phyloP scores from a whole-genome alignment of 2,797 vertebrate genomes.

The Melopsittacus undulatus region DNA sequence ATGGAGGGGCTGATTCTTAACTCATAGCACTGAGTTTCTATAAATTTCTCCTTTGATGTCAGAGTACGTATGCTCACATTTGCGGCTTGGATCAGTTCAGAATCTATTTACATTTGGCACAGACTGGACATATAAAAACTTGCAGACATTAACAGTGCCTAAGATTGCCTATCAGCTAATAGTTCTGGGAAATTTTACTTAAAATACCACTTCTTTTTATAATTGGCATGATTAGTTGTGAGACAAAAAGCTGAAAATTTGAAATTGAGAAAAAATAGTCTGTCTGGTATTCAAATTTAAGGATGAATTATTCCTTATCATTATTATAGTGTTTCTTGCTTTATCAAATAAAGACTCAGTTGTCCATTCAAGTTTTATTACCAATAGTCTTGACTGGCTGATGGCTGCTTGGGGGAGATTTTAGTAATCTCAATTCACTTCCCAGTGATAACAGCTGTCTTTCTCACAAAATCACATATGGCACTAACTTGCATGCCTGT shows the following conservation, averaged over 20 bases:
- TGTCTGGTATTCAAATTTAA: neutral
- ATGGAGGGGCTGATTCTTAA: neutral
- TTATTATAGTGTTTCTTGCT: neutral
- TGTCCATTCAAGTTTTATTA: neutral
- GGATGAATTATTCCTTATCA: neutral
- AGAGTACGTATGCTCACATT: neutral
- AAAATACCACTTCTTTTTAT: neutral
- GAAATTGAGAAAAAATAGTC: neutral
- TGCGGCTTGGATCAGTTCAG: neutral
- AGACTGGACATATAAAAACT: neutral
- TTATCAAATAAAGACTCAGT: neutral
- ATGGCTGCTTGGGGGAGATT: neutral
- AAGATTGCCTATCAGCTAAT: neutral
- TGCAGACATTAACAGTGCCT: neutral
- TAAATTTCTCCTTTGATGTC: neutral
- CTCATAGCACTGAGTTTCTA: neutral
- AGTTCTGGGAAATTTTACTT: neutral
- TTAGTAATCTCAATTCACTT: neutral
- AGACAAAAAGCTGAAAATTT: neutral
- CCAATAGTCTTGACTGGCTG: neutral
- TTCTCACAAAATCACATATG: conserved; percentile 26
- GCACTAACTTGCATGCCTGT: neutral
- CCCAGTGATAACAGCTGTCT: conserved; percentile 21
- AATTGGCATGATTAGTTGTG: neutral
- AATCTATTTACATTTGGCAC: neutral